Conservation (phyloP, 2,888 invertebrate genomes). For the Platycnemis pennipes region DNA sequence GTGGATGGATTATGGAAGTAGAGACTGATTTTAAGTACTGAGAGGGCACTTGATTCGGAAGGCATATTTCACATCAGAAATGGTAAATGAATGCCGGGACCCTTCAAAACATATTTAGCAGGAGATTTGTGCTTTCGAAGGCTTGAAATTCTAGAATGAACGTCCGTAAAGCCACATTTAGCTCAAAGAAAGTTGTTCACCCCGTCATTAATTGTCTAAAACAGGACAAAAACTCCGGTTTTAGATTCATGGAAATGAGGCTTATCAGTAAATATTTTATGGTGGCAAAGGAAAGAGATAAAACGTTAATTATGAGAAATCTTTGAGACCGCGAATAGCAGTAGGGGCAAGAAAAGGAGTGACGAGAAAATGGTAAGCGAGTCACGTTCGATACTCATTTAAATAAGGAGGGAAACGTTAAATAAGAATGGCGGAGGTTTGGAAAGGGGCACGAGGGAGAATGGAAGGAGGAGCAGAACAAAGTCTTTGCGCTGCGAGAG, state of each 20-base stretch:
- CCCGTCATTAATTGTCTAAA: too few species aligned
- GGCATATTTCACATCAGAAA: too few species aligned
- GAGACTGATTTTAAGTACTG: too few species aligned
- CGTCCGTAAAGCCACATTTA: too few species aligned
- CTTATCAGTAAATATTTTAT: background rate
- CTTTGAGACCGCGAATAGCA: background rate
- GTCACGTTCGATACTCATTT: constrained; percentile 35
- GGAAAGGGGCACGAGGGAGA: background rate
- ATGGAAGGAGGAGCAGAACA: background rate
- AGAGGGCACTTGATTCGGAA: too few species aligned
- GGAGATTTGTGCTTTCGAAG: too few species aligned
- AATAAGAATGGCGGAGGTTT: background rate
- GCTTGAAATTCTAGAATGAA: too few species aligned
- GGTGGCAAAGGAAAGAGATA: background rate
- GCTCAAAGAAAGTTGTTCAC: too few species aligned
- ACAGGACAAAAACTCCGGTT: background rate
- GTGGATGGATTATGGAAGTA: too few species aligned
- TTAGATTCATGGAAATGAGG: background rate
- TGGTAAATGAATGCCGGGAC: too few species aligned
- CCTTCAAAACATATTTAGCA: too few species aligned
- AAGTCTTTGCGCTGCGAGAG: background rate
- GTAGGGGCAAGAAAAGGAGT: background rate
- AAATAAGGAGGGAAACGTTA: constrained; percentile 19
- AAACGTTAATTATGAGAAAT: background rate
- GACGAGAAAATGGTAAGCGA: background rate